Conservation (phyloP, 2,888 invertebrate species). For the Acronicta psi region DNA sequence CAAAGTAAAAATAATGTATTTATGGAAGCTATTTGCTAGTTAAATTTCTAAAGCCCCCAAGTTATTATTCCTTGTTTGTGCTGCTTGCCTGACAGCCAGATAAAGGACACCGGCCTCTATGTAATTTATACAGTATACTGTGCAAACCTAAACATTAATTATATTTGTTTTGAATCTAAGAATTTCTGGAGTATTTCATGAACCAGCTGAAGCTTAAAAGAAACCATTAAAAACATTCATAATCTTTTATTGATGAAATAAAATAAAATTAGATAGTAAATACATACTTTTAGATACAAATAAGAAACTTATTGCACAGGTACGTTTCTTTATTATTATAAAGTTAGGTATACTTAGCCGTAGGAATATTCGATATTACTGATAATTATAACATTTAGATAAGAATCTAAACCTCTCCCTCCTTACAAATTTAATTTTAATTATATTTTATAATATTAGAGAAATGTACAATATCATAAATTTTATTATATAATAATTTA, state of each 20-base stretch:
- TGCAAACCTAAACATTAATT: constrained; percentile 40
- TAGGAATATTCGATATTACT: constrained; percentile 49
- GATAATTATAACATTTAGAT: constrained; percentile 53
- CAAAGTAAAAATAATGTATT: constrained; percentile 32
- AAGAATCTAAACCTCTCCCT: constrained; percentile 72
- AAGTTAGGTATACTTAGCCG: constrained; percentile 32
- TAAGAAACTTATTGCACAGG: constrained; percentile 61
- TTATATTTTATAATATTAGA: constrained; percentile 41
- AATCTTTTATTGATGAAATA: constrained; percentile 54
- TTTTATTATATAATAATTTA: constrained; percentile 15
- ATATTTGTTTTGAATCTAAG: constrained; percentile 18
- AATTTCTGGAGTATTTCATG: neutral
- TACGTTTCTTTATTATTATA: constrained; percentile 58
- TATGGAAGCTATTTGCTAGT: constrained; percentile 24
- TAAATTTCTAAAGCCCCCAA: constrained; percentile 4
- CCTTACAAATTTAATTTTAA: constrained; percentile 53
- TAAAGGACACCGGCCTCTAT: constrained; percentile 23
- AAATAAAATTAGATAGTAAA: constrained; percentile 36
- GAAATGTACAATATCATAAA: constrained; percentile 47
- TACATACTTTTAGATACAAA: constrained; percentile 45
- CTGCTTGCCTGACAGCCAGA: constrained; percentile 14
- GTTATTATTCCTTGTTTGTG: constrained; percentile 31
- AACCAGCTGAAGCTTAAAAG: constrained; percentile 3
- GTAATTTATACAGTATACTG: constrained; percentile 25
- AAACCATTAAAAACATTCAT: constrained; percentile 48